A percentile compares a stretch with the other conserved stretches of the same genome.
Conservation (phyloP, 2,888 invertebrate genomes). For the Alviniconcha strummeri region DNA sequence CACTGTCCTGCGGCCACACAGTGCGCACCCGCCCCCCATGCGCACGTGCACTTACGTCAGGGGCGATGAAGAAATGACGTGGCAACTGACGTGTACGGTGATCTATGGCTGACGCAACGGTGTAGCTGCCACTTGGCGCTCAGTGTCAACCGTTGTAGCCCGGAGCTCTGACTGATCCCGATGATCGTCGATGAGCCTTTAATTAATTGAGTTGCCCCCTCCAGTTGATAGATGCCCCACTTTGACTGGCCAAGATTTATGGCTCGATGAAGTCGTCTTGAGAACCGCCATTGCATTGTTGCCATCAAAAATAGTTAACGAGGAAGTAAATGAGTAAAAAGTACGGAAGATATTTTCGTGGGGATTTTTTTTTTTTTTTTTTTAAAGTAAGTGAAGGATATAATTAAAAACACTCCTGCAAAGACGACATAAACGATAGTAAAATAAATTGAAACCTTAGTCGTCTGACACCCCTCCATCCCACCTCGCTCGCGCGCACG, state of each 20-base stretch:
- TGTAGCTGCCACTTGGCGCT: neutral
- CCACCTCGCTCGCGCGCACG: too few species aligned
- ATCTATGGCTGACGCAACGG: constrained; percentile 4
- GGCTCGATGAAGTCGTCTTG: constrained; percentile 9
- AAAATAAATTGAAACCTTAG: too few species aligned
- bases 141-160: neutral
- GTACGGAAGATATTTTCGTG: too few species aligned
- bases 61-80: constrained; percentile 12
- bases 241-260: neutral
- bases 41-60: constrained; percentile 26
- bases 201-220: constrained; percentile 27
- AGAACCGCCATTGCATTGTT: neutral
- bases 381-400: too few species aligned
- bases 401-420: too few species aligned
- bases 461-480: too few species aligned
- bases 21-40: neutral
- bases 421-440: too few species aligned
- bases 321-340: too few species aligned
- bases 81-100: constrained; percentile 26
- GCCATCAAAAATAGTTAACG: too few species aligned
- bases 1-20: neutral
- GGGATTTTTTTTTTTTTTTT: too few species aligned
- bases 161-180: constrained; percentile 2
- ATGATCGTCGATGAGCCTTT: constrained; percentile 25
- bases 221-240: neutral